phyloP scores from a whole-genome alignment of 2,797 vertebrate species.

The Petrocephalus schoutedeni region DNA sequence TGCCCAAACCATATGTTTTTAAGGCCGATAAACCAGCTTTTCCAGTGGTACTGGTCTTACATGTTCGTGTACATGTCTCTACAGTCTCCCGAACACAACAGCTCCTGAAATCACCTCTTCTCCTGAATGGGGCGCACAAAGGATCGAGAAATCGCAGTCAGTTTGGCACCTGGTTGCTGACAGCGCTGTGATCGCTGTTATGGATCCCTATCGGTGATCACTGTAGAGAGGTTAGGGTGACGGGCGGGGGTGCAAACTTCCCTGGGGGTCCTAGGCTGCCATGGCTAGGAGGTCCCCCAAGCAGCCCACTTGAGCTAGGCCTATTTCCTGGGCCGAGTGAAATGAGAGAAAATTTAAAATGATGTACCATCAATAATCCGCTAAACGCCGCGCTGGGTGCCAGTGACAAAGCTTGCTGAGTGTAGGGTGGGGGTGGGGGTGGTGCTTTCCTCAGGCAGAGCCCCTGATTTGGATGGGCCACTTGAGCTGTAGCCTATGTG shows the following conservation, averaged over 20 bases:
- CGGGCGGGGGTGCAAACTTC: neutral
- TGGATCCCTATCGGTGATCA: neutral
- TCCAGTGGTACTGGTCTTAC: too few relatives aligned
- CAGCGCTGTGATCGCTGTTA: too few relatives aligned
- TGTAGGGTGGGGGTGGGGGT: neutral
- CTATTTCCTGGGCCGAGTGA: neutral
- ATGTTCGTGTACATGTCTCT: too few relatives aligned
- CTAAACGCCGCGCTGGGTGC: neutral
- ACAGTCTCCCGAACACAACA: neutral
- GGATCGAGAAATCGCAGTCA: too few relatives aligned
- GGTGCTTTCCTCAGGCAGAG: neutral
- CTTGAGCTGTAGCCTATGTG: neutral
- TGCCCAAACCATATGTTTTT: too few relatives aligned
- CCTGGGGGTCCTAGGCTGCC: neutral
- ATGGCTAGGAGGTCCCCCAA: neutral
- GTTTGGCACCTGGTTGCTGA: too few relatives aligned
- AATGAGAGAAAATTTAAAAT: neutral
- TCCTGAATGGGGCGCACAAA: neutral
- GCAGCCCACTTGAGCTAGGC: neutral
- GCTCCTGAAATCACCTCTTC: neutral
- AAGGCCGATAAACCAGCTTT: neutral
- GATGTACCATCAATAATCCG: neutral
- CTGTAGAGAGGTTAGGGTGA: neutral
- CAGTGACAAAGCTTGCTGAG: neutral
- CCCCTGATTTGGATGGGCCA: neutral